Percentiles rank a stretch among this genome's conserved stretches.
Conservation (phyloP, 2,888 invertebrate species). For the Cartodere bifasciata region DNA sequence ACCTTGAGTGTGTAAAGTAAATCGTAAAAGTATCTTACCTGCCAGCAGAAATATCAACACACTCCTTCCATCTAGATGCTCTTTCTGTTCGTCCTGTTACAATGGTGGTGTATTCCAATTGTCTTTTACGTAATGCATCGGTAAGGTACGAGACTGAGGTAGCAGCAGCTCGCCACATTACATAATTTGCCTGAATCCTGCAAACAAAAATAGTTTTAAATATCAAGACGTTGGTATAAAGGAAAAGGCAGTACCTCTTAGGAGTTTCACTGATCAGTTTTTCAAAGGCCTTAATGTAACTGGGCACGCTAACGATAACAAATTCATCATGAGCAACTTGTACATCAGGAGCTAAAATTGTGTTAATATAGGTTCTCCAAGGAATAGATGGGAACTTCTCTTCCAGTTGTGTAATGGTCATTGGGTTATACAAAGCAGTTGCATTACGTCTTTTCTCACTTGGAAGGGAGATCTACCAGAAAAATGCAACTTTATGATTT, state of each 20-base stretch:
- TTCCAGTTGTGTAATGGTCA: slow-evolving; percentile 68
- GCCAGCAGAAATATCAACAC: slow-evolving; percentile 66
- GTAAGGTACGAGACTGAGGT: slow-evolving; percentile 71
- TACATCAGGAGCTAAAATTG: slow-evolving; percentile 54
- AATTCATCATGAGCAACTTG: slow-evolving; percentile 54
- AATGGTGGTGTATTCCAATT: slow-evolving; percentile 67
- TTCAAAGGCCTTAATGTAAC: slow-evolving; percentile 63
- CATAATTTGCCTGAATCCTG: slow-evolving; percentile 74
- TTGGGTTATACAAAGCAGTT: slow-evolving; percentile 82
- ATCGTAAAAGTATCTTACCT: slow-evolving; percentile 38
- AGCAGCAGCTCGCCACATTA: slow-evolving; percentile 82
- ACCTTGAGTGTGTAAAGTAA: neutral
- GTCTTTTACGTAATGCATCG: slow-evolving; percentile 63
- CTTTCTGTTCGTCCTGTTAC: slow-evolving; percentile 74
- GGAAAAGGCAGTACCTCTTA: slow-evolving; percentile 30
- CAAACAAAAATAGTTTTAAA: slow-evolving; percentile 4
- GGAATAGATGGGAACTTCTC: slow-evolving; percentile 61
- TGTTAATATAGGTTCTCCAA: slow-evolving; percentile 78
- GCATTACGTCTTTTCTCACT: slow-evolving; percentile 85
- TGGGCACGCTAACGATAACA: slow-evolving; percentile 75
- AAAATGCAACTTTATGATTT: neutral
- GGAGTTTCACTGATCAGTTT: slow-evolving; percentile 41
- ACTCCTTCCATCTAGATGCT: slow-evolving; percentile 86
- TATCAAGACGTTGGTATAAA: slow-evolving; percentile 2
- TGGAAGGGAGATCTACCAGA: slow-evolving; percentile 66